Evolutionary conservation across 2,888 invertebrate species (phyloP).

Genomic region (Eurytoma adleriae): DNA sequence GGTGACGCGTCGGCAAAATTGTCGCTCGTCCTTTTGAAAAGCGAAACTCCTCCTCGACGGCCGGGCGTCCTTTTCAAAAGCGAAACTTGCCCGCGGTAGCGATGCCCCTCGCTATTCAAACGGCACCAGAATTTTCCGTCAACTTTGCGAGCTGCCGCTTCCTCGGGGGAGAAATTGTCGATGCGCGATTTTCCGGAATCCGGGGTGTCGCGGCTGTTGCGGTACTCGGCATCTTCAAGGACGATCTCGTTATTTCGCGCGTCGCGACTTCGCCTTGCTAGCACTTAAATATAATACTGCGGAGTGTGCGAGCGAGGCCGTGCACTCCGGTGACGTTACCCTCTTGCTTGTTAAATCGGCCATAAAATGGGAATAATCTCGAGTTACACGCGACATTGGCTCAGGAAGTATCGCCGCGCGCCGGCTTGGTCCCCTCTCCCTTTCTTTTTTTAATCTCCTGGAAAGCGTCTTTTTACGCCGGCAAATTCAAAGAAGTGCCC

Average conservation of each 20-base stretch:
- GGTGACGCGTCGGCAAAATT: conserved; percentile 25
- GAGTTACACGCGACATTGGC: conserved; percentile 64
- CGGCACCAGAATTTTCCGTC: conserved; percentile 16
- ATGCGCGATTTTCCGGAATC: neutral
- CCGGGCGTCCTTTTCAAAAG: neutral
- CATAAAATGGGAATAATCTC: conserved; percentile 70
- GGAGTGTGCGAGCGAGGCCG: conserved; percentile 1
- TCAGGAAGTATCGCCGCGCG: conserved; percentile 58
- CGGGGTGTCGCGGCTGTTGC: neutral
- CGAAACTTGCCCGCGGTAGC: neutral
- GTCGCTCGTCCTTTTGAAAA: conserved; percentile 23
- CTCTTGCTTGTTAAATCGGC: conserved; percentile 68
- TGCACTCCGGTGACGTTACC: conserved; percentile 55
- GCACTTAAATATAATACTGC: conserved; percentile 33
- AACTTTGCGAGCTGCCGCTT: neutral
- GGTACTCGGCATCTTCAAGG: neutral
- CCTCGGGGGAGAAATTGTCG: neutral
- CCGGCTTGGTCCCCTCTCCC: conserved; percentile 53
- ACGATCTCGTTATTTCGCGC: conserved; percentile 26
- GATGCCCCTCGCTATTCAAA: neutral
- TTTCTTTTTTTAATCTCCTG: conserved; percentile 54
- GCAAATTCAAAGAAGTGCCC: conserved; percentile 50
- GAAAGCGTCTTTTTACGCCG: conserved; percentile 55
- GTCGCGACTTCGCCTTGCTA: neutral
- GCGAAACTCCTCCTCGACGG: conserved; percentile 14